These are phyloP conservation scores for Drosophila ohnishii DNA, from an alignment of 1,140 invertebrate species.

Conservation along the genomic window DNA sequence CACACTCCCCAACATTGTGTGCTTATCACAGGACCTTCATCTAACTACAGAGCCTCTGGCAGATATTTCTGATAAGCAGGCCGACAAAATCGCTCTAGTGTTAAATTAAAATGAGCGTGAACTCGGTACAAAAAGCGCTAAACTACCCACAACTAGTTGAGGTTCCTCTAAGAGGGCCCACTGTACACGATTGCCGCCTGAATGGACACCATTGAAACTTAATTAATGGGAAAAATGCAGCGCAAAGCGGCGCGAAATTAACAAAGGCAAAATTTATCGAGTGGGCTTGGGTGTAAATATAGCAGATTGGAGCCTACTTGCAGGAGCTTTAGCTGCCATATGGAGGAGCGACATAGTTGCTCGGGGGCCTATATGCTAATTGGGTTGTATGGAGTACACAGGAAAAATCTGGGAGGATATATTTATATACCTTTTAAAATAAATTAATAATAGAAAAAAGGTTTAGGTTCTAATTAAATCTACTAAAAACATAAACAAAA, in stretches of 20 bases:
- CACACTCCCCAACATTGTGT: slow-evolving; percentile 39
- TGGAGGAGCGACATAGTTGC: slow-evolving; percentile 39
- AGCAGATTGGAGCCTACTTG: slow-evolving; percentile 40
- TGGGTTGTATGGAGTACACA: not conserved
- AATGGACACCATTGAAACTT: slow-evolving; percentile 46
- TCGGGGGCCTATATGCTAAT: not conserved
- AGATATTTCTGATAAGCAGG: slow-evolving; percentile 64
- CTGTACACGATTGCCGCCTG: slow-evolving; percentile 47
- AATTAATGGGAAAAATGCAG: slow-evolving; percentile 46
- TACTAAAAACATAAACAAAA: no score
- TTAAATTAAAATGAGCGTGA: slow-evolving; percentile 61
- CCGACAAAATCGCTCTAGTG: slow-evolving; percentile 76
- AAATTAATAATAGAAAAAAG: not conserved
- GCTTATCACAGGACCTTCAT: slow-evolving; percentile 65
- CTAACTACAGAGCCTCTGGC: slow-evolving; percentile 53
- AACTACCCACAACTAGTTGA: not conserved
- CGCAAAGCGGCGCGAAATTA: slow-evolving; percentile 18
- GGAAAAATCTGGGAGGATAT: not conserved
- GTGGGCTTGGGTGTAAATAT: slow-evolving; percentile 34
- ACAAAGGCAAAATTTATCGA: slow-evolving; percentile 36
- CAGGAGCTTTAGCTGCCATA: slow-evolving; percentile 24
- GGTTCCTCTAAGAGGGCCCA: slow-evolving; percentile 4
- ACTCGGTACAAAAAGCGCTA: not conserved
- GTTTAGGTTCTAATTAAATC: not conserved
- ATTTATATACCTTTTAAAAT: not conserved